Base-by-base conservation (phyloP, 2,888 invertebrate genomes). In the Drosophila nigritarsus region DNA sequence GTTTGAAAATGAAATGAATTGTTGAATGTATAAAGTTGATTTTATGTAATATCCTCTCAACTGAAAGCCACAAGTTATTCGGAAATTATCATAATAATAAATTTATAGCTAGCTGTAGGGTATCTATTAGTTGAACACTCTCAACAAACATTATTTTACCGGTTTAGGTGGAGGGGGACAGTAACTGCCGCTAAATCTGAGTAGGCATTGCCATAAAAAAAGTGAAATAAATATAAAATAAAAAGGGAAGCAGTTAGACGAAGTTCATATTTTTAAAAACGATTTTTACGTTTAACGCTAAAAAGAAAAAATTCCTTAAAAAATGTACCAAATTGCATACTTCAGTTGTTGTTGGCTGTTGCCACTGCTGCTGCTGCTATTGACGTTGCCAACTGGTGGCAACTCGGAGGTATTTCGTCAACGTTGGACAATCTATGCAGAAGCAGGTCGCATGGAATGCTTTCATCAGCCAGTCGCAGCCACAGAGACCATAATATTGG, bases 361-460 rank as follows among this genome's bases (percentile, higher is more conserved):
- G 29, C 38, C 20, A 42, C 3, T 3, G 38, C 18, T 63, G 53
- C 8, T 56, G 42, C 13, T 71, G 54, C 9, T 64, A 27, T 20
- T 83, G 45, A 27, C 58, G 62, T 11, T 45, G 48, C 55, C 71
- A 15, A 29, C 3, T 7, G 40, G 62, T n/a, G 63, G 53, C 29
- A 45, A 51, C 4, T 30, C 80, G 5, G 92, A 91, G 55, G 81
- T 90, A 24, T 90, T 84, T 51, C 90, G 89, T 59, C 83, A 84
- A 50, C 83, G 80, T 8, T 60, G 92, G 90, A 97, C 97, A 1
- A 94, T 97, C 38, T 95, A 95, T 69, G 94, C 97, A 0, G 95
- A 95, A 59, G 95, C 97, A 3, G 96, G 96, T 0, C 94, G 94
- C 84, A 94, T 95, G 82, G 97, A 97, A 84, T 97, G 97, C 89